phyloP scores from a whole-genome alignment of 2,113 vertebrate genomes.

The Arvicanthis niloticus region DNA sequence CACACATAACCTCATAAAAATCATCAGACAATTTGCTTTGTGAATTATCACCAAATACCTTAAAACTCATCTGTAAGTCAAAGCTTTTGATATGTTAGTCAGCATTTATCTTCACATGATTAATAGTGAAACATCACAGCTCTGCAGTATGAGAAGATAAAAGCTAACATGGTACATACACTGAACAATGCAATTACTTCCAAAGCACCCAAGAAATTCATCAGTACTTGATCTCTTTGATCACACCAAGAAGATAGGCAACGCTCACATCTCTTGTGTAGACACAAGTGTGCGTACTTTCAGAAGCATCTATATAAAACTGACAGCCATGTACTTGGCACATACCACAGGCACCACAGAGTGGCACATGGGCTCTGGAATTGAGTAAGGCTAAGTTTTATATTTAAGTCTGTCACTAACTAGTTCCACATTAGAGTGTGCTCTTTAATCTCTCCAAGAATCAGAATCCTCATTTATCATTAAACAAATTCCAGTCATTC shows the following conservation, averaged over 20 bases:
- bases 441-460: constrained; percentile 38
- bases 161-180: not conserved
- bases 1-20: not conserved
- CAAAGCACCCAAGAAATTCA: constrained; percentile 20
- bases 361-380: not conserved
- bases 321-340: not conserved
- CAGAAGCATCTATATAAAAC: not conserved
- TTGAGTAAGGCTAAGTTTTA: not conserved
- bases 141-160: constrained; percentile 25
- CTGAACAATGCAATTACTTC: not conserved
- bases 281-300: not conserved
- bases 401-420: not conserved
- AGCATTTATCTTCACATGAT: not conserved
- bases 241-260: not conserved
- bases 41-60: not conserved
- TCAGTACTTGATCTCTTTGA: not conserved
- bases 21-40: not conserved
- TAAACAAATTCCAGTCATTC: constrained; percentile 37
- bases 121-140: not conserved
- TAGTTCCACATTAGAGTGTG: not conserved
- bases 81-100: not conserved
- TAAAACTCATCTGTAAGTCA: not conserved
- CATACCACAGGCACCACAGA: not conserved
- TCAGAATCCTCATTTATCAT: not conserved
- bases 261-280: not conserved